Conservation (phyloP, 2,888 invertebrate genomes). For the Mongoloraphidia duomilia region DNA sequence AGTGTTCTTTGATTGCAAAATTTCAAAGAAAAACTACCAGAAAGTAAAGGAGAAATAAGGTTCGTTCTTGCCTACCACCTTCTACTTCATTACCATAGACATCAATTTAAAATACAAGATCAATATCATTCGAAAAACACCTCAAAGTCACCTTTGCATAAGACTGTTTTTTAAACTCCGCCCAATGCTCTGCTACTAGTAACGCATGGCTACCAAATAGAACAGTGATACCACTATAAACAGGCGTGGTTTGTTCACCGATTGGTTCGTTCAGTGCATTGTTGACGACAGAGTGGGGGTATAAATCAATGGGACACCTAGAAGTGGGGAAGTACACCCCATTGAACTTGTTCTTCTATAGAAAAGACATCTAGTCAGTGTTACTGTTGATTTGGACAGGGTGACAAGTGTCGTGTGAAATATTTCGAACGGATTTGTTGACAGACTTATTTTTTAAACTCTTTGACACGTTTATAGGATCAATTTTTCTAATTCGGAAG, state of each 20-base stretch:
- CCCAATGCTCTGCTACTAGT: background rate
- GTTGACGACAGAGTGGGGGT: constrained; percentile 4
- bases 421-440: too few species aligned
- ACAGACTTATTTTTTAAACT: too few species aligned
- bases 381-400: too few species aligned
- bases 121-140: too few species aligned
- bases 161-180: background rate
- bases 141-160: background rate
- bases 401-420: too few species aligned
- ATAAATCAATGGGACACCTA: constrained; percentile 5
- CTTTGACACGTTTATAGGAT: too few species aligned
- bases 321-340: background rate
- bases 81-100: too few species aligned
- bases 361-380: too few species aligned
- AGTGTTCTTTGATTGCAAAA: background rate
- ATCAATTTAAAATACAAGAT: too few species aligned
- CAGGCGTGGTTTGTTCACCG: background rate
- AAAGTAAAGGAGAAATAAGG: background rate
- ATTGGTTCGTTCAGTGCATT: constrained; percentile 4
- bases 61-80: too few species aligned
- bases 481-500: too few species aligned
- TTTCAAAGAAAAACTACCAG: background rate
- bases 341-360: too few species aligned
- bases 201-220: constrained; percentile 3
- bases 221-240: background rate